phyloP scores from a whole-genome alignment of 1,140 invertebrate species.

The Coenobita brevimanus region DNA sequence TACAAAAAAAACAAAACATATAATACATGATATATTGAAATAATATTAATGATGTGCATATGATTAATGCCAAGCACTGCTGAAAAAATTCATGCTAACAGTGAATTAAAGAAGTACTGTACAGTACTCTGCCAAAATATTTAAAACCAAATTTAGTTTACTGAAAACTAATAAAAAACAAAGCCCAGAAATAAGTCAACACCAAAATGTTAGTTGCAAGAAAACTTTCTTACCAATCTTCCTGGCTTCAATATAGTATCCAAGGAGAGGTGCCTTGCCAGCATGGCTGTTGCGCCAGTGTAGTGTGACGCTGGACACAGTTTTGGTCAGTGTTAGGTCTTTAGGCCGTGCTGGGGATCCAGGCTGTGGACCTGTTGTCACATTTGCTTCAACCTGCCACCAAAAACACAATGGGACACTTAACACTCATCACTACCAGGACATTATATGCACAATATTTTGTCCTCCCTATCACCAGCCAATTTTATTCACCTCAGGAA shows the following conservation, averaged over 20 bases:
- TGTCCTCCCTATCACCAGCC: too few relatives aligned
- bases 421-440: neutral
- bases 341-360: conserved; percentile 88
- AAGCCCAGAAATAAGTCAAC: too few relatives aligned
- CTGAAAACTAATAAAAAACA: too few relatives aligned
- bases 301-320: conserved; percentile 88
- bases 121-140: too few relatives aligned
- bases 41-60: too few relatives aligned
- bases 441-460: neutral
- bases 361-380: conserved; percentile 94
- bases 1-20: too few relatives aligned
- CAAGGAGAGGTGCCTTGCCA: conserved; percentile 88
- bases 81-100: too few relatives aligned
- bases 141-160: too few relatives aligned
- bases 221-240: conserved; percentile 82
- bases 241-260: conserved; percentile 94
- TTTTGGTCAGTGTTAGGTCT: conserved; percentile 83
- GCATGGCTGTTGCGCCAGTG: conserved; percentile 90
- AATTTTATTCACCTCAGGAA: too few relatives aligned
- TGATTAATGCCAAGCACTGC: too few relatives aligned
- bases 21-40: too few relatives aligned
- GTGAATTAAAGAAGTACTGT: too few relatives aligned
- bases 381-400: conserved; percentile 77
- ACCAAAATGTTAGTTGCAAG: neutral
- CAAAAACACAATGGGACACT: neutral